phyloP scores from a whole-genome alignment of 2,888 invertebrate genomes.

The Erannis defoliaria region DNA sequence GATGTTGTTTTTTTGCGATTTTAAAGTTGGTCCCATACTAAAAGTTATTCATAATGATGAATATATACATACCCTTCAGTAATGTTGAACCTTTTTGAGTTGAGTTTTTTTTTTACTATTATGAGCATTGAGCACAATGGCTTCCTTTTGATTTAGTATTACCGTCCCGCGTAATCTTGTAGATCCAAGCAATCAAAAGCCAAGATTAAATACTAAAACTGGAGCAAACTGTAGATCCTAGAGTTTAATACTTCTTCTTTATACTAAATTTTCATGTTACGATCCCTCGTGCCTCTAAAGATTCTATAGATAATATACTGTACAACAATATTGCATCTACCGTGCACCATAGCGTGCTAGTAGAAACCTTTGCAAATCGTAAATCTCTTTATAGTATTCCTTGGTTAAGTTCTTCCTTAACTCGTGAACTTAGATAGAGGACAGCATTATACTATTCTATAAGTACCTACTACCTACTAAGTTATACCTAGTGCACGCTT shows the following conservation, averaged over 20 bases:
- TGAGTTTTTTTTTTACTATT: too few species aligned
- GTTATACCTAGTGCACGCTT: background rate
- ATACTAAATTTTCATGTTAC: background rate
- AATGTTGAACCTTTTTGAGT: too few species aligned
- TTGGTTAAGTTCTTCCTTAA: conserved; percentile 12
- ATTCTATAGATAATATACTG: background rate
- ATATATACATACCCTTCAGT: too few species aligned
- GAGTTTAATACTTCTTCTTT: background rate
- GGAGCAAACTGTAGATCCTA: too few species aligned
- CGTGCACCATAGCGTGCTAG: background rate
- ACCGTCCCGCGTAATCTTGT: too few species aligned
- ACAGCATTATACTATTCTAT: background rate
- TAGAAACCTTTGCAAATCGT: background rate
- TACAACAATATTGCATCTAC: conserved; percentile 3
- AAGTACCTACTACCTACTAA: background rate
- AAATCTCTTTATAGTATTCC: background rate
- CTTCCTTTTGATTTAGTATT: too few species aligned
- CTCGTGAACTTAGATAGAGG: conserved; percentile 18
- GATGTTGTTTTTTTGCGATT: too few species aligned
- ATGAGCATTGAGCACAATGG: too few species aligned
- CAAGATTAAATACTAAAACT: background rate
- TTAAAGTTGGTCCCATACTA: too few species aligned
- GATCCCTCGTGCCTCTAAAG: background rate
- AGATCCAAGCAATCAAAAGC: background rate
- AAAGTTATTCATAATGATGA: too few species aligned